Conservation (phyloP, 1,140 invertebrate species). For the Bilobella aurantiaca region DNA sequence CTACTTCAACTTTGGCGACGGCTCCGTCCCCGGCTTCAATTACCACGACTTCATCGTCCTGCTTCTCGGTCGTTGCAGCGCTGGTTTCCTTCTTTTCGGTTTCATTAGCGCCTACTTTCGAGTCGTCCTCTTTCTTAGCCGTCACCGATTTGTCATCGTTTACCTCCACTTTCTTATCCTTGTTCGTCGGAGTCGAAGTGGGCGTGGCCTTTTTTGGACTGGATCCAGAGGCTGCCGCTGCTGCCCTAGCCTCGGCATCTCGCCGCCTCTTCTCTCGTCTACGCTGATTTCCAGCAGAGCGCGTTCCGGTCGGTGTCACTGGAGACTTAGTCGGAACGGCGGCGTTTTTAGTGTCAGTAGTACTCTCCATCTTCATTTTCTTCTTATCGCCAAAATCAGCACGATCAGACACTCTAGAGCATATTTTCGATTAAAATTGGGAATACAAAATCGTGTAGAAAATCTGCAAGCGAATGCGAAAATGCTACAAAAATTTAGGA, state of each 20-base stretch:
- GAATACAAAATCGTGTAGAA: too few relatives aligned
- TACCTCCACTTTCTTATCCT: background rate
- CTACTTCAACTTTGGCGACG: background rate
- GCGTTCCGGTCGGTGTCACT: too few relatives aligned
- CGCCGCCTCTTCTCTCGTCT: background rate
- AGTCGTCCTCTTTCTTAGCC: background rate
- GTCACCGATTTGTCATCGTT: slow-evolving; percentile 1
- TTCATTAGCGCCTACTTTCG: background rate
- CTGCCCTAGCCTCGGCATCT: background rate
- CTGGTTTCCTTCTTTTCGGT: background rate
- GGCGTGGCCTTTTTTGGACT: background rate
- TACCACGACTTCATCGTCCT: slow-evolving; percentile 15
- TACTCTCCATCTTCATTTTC: slow-evolving; percentile 6
- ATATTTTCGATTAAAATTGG: background rate
- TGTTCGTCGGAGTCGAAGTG: background rate
- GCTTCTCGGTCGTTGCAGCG: too few relatives aligned
- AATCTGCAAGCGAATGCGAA: too few relatives aligned
- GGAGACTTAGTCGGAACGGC: too few relatives aligned
- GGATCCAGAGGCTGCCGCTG: background rate
- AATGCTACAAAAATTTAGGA: too few relatives aligned
- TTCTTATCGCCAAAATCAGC: slow-evolving; percentile 6
- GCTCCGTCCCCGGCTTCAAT: slow-evolving; percentile 14
- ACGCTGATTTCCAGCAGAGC: background rate
- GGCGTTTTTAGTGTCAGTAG: too few relatives aligned
- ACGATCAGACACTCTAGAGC: background rate